A percentile compares a stretch with the other conserved stretches of the same genome.
phyloP scores from a whole-genome alignment of 2,797 vertebrate species.

The Coregonus sp. region DNA sequence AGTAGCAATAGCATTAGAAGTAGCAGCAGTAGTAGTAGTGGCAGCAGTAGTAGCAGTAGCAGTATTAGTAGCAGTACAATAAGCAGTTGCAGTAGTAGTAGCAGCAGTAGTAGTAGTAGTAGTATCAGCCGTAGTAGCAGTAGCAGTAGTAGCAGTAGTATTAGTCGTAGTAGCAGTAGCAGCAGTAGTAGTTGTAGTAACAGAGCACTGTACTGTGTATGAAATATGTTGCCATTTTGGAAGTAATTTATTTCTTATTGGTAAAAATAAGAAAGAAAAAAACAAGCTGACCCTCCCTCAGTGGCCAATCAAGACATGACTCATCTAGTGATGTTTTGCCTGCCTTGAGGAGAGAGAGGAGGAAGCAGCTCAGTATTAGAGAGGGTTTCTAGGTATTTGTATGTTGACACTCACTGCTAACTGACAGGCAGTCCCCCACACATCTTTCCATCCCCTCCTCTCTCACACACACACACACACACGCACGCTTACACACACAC shows the following conservation, averaged over 20 bases:
- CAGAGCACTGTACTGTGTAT: no score
- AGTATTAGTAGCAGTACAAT: no score
- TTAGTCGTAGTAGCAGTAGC: no score
- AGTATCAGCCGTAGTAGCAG: no score
- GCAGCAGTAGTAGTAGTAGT: no score
- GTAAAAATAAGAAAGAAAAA: constrained; percentile 30
- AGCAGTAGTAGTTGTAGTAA: no score
- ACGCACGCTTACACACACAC: constrained; percentile 1
- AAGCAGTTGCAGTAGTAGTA: no score
- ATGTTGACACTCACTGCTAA: not conserved
- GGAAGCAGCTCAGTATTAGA: not conserved
- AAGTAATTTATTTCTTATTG: constrained; percentile 24
- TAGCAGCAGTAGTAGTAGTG: no score
- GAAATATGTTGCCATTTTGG: no score
- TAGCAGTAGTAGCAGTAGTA: no score
- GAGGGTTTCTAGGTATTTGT: constrained; percentile 15
- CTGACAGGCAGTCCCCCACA: not conserved
- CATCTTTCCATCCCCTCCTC: not conserved
- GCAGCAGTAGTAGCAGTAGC: no score
- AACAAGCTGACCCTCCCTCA: constrained; percentile 24
- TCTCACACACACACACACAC: constrained; percentile 6
- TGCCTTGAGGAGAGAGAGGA: not conserved
- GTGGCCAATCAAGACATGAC: not conserved
- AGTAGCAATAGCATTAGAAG: no score
- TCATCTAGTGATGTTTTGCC: not conserved